A percentile compares a stretch with the other conserved stretches of the same genome.
phyloP scores from a whole-genome alignment of 2,113 vertebrate species.

The Heterotis niloticus region DNA sequence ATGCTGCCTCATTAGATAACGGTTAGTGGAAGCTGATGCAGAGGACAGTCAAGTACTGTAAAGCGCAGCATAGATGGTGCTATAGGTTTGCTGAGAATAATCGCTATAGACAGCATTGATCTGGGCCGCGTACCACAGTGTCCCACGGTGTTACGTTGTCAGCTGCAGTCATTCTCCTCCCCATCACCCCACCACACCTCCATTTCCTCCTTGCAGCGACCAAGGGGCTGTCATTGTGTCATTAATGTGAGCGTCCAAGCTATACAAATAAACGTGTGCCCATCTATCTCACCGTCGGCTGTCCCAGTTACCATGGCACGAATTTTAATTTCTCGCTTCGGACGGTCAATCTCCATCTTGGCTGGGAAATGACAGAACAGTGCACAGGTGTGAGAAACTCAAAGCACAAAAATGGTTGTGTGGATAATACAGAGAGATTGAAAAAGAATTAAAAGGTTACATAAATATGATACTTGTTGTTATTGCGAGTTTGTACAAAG shows the following conservation, averaged over 20 bases:
- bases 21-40: too few species aligned
- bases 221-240: background rate
- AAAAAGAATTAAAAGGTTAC: too few species aligned
- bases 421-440: too few species aligned
- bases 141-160: background rate
- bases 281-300: background rate
- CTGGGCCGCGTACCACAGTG: background rate
- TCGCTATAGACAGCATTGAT: background rate
- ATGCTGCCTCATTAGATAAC: too few species aligned
- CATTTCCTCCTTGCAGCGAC: background rate
- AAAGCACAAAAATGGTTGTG: too few species aligned
- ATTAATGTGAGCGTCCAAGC: background rate
- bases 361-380: background rate
- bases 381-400: background rate
- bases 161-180: background rate
- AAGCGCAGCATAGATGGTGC: background rate
- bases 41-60: too few species aligned
- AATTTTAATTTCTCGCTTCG: constrained; percentile 21
- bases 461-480: too few species aligned
- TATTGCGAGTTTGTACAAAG: too few species aligned
- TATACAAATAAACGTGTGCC: background rate
- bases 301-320: constrained; percentile 20
- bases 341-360: background rate
- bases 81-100: background rate
- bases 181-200: background rate